These are phyloP conservation scores for Urophycis tenuis DNA, from an alignment of 2,797 vertebrate species.

Conservation along the genomic window DNA sequence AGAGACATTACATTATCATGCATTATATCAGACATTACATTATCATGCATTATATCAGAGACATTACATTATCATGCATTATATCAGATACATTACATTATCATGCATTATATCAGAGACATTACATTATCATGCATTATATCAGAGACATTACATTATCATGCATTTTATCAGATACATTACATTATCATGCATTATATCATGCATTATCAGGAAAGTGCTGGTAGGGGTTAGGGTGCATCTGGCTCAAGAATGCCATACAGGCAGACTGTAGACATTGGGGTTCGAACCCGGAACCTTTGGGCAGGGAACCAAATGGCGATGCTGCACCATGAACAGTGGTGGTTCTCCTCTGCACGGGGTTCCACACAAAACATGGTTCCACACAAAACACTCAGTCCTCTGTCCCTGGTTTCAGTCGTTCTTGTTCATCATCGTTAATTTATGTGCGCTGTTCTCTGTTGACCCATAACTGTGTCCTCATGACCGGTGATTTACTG, in stretches of 20 bases:
- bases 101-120: not conserved
- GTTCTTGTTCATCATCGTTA: not conserved
- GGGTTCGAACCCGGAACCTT: not conserved
- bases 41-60: not conserved
- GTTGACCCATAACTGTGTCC: not conserved
- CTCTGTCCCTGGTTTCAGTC: not conserved
- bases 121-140: too few relatives aligned
- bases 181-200: not conserved
- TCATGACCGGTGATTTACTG: conserved; percentile 1
- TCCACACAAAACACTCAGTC: not conserved
- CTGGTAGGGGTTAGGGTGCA: not conserved
- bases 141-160: too few relatives aligned
- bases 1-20: too few relatives aligned
- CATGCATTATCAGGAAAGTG: not conserved
- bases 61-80: too few relatives aligned
- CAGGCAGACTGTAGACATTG: not conserved
- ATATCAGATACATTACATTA: too few relatives aligned
- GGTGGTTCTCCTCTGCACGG: not conserved
- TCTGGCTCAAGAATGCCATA: not conserved
- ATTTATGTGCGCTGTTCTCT: not conserved
- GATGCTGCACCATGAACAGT: not conserved
- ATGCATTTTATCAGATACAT: not conserved
- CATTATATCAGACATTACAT: not conserved
- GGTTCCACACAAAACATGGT: not conserved
- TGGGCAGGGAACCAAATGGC: not conserved